These are phyloP conservation scores for Heloderma charlesbogerti DNA, from an alignment of 2,113 vertebrate genomes.

Conservation along the genomic window DNA sequence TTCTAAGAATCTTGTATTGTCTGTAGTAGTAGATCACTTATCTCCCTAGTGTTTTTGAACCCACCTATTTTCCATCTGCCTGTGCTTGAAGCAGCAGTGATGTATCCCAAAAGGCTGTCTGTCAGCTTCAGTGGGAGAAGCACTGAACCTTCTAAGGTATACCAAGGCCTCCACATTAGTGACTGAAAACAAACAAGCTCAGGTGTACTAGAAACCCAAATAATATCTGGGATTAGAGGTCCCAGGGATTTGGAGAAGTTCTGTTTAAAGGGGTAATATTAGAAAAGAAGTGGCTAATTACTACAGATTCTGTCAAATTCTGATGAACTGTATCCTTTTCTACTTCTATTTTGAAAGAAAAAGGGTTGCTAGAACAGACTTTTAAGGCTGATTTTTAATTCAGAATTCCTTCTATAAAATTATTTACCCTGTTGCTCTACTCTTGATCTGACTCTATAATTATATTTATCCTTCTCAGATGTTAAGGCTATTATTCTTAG, in stretches of 20 bases:
- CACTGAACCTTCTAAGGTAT: background rate
- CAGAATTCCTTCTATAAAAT: background rate
- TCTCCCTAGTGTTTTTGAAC: background rate
- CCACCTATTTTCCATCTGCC: conserved; percentile 16
- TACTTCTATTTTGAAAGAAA: conserved; percentile 1
- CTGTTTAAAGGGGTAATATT: accelerated
- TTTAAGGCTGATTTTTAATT: background rate
- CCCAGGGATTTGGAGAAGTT: accelerated
- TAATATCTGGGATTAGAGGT: background rate
- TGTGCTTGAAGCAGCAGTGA: background rate
- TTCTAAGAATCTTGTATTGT: background rate
- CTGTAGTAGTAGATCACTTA: background rate
- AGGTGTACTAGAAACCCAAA: background rate
- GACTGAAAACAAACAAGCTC: accelerated
- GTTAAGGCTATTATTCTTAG: background rate
- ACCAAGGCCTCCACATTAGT: background rate
- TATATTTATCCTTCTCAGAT: background rate
- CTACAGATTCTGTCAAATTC: background rate
- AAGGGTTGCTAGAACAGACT: background rate
- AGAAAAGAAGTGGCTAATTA: background rate
- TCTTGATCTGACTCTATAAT: background rate
- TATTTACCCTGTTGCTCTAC: background rate
- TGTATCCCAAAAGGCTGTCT: background rate
- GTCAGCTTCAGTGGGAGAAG: background rate
- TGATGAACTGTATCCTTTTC: background rate